A percentile compares a stretch with the other conserved stretches of the same genome.
These are phyloP conservation scores for Phenganax subtilis DNA, from an alignment of 92 coral and sea anemone genomes.

Conservation along the genomic window DNA sequence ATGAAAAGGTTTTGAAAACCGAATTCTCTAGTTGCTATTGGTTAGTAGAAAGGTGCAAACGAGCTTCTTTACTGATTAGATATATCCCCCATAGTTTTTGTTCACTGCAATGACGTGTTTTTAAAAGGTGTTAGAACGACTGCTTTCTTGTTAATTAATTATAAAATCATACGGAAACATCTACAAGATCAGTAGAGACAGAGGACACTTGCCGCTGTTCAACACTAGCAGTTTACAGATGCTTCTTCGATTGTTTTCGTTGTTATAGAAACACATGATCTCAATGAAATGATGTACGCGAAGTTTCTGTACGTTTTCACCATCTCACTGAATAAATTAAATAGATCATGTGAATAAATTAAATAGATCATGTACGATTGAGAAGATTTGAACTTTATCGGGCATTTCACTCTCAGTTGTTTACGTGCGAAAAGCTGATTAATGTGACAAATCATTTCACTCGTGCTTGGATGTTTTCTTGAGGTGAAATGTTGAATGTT, in stretches of 20 bases:
- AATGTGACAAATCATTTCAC: too few species aligned
- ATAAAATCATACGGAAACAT: too few species aligned
- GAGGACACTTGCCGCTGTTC: background rate
- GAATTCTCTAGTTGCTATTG: background rate
- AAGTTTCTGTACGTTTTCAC: background rate
- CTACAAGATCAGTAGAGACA: background rate
- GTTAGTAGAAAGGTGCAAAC: too few species aligned
- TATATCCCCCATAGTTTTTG: too few species aligned
- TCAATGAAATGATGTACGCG: background rate
- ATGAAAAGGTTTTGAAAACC: background rate
- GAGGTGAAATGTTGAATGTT: too few species aligned
- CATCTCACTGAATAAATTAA: background rate
- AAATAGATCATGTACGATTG: background rate
- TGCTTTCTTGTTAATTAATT: too few species aligned
- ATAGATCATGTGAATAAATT: background rate
- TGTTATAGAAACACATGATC: constrained; percentile 17
- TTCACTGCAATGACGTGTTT: too few species aligned
- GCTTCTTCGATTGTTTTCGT: constrained; percentile 16
- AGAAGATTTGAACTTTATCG: background rate
- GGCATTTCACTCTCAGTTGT: too few species aligned
- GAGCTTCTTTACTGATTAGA: too few species aligned
- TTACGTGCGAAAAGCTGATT: too few species aligned
- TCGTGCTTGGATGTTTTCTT: too few species aligned
- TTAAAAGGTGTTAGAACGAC: too few species aligned
- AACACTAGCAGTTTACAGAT: background rate